phyloP scores from a whole-genome alignment of 1,140 invertebrate species.

The Chymomyza costata region DNA sequence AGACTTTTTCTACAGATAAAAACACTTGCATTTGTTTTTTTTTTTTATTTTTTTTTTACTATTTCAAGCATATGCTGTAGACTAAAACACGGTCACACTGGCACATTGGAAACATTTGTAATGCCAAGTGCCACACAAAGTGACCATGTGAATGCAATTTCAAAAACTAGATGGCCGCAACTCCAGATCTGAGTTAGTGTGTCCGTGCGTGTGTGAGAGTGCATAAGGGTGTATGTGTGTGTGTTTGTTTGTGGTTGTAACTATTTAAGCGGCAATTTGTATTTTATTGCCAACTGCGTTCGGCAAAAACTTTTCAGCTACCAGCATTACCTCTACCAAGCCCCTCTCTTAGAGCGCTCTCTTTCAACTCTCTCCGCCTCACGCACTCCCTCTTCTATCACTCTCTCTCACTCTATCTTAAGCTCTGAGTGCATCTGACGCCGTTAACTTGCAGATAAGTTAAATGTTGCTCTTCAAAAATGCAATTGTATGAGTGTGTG shows the following conservation, averaged over 20 bases:
- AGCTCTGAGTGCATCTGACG: too few species aligned
- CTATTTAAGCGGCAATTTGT: slow-evolving; percentile 72
- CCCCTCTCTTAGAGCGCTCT: slow-evolving; percentile 2
- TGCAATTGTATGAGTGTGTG: too few species aligned
- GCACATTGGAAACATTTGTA: too few species aligned
- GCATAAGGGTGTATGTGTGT: background rate
- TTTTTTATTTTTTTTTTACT: too few species aligned
- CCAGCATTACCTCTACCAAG: slow-evolving; percentile 8
- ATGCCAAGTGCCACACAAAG: too few species aligned
- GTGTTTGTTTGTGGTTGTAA: slow-evolving; percentile 38
- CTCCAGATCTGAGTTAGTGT: too few species aligned
- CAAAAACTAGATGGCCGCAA: slow-evolving; percentile 7
- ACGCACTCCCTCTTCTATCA: background rate
- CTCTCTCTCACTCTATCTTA: background rate
- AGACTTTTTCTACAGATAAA: too few species aligned
- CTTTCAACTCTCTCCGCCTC: background rate
- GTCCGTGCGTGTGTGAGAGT: background rate
- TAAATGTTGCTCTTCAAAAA: slow-evolving; percentile 33
- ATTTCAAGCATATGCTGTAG: too few species aligned
- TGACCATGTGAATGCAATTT: background rate
- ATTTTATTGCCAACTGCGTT: slow-evolving; percentile 65
- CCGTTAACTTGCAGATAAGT: slow-evolving; percentile 48
- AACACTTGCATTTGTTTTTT: too few species aligned
- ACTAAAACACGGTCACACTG: too few species aligned
- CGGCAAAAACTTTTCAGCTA: slow-evolving; percentile 20